Base-by-base conservation (phyloP, 2,888 invertebrate species). In the Exocentrus adspersus region DNA sequence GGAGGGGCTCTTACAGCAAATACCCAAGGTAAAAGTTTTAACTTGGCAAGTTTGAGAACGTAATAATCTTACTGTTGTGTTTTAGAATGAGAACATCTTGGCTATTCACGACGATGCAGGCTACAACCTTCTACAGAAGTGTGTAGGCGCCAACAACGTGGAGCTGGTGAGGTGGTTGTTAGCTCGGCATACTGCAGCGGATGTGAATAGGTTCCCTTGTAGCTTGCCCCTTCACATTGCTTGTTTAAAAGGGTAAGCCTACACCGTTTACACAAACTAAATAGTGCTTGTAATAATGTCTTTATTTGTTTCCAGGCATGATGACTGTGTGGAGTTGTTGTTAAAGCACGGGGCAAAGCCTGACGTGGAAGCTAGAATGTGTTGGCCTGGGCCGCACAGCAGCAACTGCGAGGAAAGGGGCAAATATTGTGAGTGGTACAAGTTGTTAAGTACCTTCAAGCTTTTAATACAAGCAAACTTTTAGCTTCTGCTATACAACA, bases 221-320 rank as follows among this genome's bases (percentile, higher is more conserved):
- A 91, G 91, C 69, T 83, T 91, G 53, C 92, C 92, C 1, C 81
- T 92, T 52, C 92, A 92, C 78, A 89, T 92, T 62, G 92, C 92
- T 14, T 91, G 91, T 68, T 82, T 88, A 30, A 88, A 89, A 75
- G 92, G 91, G 82, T 86, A 78, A 75, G 77, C 72, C 10, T 12
- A 16, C 16, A n/a, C n/a, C 9, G 6, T 45, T 24, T 42, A 9
- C n/a, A 20, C 6, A 54, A 28, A 37, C 53, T 24, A 32, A 10
- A 17, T 10, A 37, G 12, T n/a, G 17, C n/a, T 19, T 45, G 56
- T 56, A 6, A 54, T 54, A 32, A 14, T 46, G 42, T 5, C 24
- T 61, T 20, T 53, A 24, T 50, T 59, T 63, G 64, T 72, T 76
- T 77, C 16, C 72, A 86, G 86, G 53, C 87, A 90, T 76, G 88